These are phyloP conservation scores for Ophraella communa DNA, from an alignment of 2,888 invertebrate genomes.

Conservation along the genomic window DNA sequence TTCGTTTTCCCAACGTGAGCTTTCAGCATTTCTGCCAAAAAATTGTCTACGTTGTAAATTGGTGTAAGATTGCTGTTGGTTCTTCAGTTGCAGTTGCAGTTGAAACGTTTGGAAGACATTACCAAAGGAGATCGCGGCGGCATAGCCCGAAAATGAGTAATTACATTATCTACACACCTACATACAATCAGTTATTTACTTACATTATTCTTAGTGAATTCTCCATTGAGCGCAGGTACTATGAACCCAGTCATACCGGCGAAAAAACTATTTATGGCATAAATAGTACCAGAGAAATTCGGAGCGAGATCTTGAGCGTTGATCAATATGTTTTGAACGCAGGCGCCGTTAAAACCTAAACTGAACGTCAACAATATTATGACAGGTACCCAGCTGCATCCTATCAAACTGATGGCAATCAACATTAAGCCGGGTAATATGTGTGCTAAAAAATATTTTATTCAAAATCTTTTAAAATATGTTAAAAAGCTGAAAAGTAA, in stretches of 20 bases:
- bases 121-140: too few relatives aligned
- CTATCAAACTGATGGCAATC: slow-evolving; percentile 40
- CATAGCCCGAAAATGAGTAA: too few relatives aligned
- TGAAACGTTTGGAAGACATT: too few relatives aligned
- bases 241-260: slow-evolving; percentile 48
- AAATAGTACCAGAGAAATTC: slow-evolving; percentile 49
- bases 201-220: slow-evolving; percentile 39
- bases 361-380: slow-evolving; percentile 43
- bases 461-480: too few relatives aligned
- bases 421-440: slow-evolving; percentile 63
- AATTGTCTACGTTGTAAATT: too few relatives aligned
- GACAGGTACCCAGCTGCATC: slow-evolving; percentile 39
- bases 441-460: slow-evolving; percentile 59
- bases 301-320: slow-evolving; percentile 51
- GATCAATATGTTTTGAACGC: slow-evolving; percentile 44
- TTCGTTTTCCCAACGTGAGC: too few relatives aligned
- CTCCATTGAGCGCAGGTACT: slow-evolving; percentile 43
- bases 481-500: too few relatives aligned
- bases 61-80: too few relatives aligned
- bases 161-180: too few relatives aligned
- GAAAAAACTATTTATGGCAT: slow-evolving; percentile 47
- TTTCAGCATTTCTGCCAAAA: too few relatives aligned
- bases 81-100: too few relatives aligned
- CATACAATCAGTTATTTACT: slow-evolving; percentile 14
- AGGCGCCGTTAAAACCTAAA: slow-evolving; percentile 47